These are phyloP conservation scores for Karalla daura DNA, from an alignment of 2,797 vertebrate species.

Conservation along the genomic window DNA sequence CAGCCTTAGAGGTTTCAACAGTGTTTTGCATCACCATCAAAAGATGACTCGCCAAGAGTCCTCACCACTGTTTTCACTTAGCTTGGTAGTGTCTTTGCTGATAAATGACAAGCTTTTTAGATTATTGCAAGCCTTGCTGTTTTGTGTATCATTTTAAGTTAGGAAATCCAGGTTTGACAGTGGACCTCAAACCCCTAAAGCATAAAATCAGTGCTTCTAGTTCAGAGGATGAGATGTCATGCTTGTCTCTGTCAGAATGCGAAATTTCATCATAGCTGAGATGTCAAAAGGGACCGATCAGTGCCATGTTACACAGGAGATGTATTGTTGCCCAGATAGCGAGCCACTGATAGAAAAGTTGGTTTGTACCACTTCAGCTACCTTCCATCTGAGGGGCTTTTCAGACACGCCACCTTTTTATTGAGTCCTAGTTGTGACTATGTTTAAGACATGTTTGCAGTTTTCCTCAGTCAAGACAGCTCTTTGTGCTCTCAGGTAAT, in stretches of 20 bases:
- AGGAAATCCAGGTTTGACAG: neutral
- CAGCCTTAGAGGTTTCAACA: neutral
- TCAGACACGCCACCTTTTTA: neutral
- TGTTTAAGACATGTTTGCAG: slow-evolving; percentile 8
- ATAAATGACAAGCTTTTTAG: neutral
- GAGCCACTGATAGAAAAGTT: neutral
- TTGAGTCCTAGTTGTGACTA: neutral
- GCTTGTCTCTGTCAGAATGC: neutral
- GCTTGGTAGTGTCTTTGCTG: neutral
- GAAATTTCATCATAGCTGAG: neutral
- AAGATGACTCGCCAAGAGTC: neutral
- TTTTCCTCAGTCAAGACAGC: slow-evolving; percentile 4
- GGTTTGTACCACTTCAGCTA: neutral
- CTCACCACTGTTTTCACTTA: neutral
- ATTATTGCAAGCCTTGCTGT: neutral
- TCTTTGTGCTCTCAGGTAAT: slow-evolving; percentile 5
- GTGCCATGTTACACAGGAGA: neutral
- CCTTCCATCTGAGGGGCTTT: neutral
- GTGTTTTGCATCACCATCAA: neutral
- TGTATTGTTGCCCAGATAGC: neutral
- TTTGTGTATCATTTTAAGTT: neutral
- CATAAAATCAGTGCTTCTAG: neutral
- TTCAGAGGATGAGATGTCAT: neutral
- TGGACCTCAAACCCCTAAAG: neutral
- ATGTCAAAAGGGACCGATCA: neutral